Evolutionary conservation across 1,140 invertebrate species (phyloP), one percentile per base, ranked within the genome.

Genomic region (Venturia canescens): DNA sequence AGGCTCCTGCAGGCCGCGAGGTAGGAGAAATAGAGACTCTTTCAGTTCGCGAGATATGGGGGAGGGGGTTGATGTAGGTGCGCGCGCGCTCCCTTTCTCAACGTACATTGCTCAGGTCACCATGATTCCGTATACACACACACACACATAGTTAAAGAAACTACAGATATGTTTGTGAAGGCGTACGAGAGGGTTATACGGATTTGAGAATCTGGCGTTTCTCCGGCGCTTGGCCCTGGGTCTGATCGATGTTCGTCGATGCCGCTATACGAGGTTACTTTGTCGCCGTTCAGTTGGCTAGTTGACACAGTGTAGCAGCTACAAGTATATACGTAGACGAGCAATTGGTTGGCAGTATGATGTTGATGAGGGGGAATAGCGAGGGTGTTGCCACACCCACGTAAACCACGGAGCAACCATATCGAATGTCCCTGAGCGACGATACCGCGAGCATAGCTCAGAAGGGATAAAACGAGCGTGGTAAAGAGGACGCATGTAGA

Each of bases 311-410:
- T 57, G 18, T 57, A 57, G 18, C 18, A 57, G 18, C 5, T n/a
- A 57, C 53, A 57, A 18, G 13, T 63, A 63, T 63, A 63, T 26
- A 27, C 15, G 3, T 23, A 63, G 16, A 63, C 15, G 15, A 7
- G 48, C 3, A 13, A 26, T 23, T 4, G 60, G 0, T 63, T 66
- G 57, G 34, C 27, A 31, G 27, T n/a, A 27, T 21, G 16, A 53
- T 63, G 50, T 34, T 60, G 48, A 44, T 44, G 38, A 11, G 26
- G 18, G 29, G 7, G 34, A n/a, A 34, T 57, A 9, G 2, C 18
- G 21, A 18, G 21, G 4, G 21, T 23, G n/a, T 31, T 79, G 82
- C 82, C 82, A 83, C 82, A 83, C 82, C 82, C 82, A 83, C 82
- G 67, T 78, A 66, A 44, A 63, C 34, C 76, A 44, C 38, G 38